A percentile compares a stretch with the other conserved stretches of the same genome.
Conservation (phyloP, 2,797 vertebrate species). For the Acrocephalus scirpaceus region DNA sequence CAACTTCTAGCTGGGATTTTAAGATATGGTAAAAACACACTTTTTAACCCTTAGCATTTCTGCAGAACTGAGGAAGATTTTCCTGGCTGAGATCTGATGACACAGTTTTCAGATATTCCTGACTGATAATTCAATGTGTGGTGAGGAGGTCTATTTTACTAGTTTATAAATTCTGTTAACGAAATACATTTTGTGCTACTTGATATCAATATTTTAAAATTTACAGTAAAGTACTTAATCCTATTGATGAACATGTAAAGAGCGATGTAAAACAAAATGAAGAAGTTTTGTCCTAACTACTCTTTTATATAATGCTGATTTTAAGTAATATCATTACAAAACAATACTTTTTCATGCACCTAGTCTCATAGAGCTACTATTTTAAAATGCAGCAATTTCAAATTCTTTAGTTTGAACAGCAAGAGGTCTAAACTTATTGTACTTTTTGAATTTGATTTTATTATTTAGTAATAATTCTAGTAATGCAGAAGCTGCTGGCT, state of each 20-base stretch:
- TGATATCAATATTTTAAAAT: not conserved
- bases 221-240: not conserved
- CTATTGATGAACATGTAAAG: not conserved
- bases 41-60: not conserved
- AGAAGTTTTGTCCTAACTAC: not conserved
- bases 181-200: not conserved
- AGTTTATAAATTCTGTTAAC: not conserved
- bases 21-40: not conserved
- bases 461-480: constrained; percentile 51
- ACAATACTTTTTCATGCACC: not conserved
- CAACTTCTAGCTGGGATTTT: not conserved
- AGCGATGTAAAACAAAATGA: not conserved
- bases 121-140: not conserved
- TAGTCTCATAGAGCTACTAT: not conserved
- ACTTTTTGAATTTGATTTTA: constrained; percentile 51
- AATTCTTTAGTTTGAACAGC: constrained; percentile 11
- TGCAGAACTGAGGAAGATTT: not conserved
- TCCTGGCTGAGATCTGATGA: not conserved
- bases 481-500: constrained; percentile 26
- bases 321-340: not conserved
- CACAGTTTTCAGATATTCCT: not conserved
- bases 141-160: not conserved
- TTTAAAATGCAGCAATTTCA: constrained; percentile 21
- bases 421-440: constrained; percentile 12
- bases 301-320: not conserved